Evolutionary conservation across 1,140 invertebrate species (phyloP), one percentile per base, ranked within the genome.

Genomic region (Formica exsecta): DNA sequence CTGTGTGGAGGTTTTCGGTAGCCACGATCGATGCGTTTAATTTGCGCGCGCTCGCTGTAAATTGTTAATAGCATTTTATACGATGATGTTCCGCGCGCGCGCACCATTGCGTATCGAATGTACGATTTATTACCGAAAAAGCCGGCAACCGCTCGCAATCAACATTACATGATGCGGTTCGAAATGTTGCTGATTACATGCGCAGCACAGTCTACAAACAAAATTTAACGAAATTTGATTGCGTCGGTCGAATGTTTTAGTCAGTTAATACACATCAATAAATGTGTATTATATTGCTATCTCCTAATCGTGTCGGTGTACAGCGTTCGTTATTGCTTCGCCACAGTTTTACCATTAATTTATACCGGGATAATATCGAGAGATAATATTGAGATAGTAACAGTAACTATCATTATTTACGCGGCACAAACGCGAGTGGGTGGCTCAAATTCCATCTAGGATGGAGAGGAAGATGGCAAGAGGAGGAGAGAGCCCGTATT

Each of bases 151-250:
- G 32, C 64, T 65, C 44, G 32, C 29, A 79, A 44, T 68, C 62
- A 36, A 70, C 62, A 54, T 41, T 70, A 41, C 76, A 22, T 19
- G 76, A 25, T 11, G 25, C 29, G 29, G n/a, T 9, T 38, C 54
- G 41, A 41, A 22, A 29, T 29, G 44, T 38, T 73, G 51, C 38
- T 71, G 65, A 81, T 81, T 81, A 59, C 16, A 16, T 7, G 66
- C 61, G 66, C 61, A 6, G 3, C 36, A 11, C 71, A 44, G 79
- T 61, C 19, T 48, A 19, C 66, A 36, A 57, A 44, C 38, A 2
- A 48, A 62, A 62, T 83, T 83, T 73, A 73, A 83, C 62, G 57
- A 74, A 48, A 83, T 74, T 73, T 62, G 25, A 81, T 81, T 38
- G 54, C 68, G 25, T 54, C 41, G 54, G 13, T 44, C n/a, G 54